These are phyloP conservation scores for Sebastes aleutianus DNA, from an alignment of 2,797 vertebrate species.

Conservation along the genomic window DNA sequence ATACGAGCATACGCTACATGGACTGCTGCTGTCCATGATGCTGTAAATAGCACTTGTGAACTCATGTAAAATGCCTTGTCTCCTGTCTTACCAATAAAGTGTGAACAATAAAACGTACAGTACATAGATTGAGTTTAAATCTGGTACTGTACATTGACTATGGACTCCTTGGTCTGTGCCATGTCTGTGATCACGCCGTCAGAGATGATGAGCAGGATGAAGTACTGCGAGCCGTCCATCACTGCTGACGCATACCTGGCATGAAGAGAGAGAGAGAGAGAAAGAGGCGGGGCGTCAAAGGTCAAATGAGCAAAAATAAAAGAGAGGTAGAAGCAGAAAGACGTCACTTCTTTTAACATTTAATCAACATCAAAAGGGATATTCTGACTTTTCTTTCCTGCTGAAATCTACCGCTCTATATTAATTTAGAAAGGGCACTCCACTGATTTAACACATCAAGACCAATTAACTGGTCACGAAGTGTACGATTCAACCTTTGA, in stretches of 20 bases:
- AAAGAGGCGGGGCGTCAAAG: background rate
- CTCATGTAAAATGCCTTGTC: background rate
- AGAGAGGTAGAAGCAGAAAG: background rate
- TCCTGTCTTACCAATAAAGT: background rate
- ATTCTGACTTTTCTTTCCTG: background rate
- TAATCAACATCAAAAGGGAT: background rate
- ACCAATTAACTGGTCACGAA: background rate
- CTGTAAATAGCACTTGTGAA: background rate
- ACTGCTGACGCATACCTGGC: conserved; percentile 93
- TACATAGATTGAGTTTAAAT: background rate
- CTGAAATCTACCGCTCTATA: background rate
- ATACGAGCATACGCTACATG: background rate
- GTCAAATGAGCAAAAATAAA: background rate
- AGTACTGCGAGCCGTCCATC: conserved; percentile 97
- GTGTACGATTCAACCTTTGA: background rate
- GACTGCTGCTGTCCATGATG: background rate
- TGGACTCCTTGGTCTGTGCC: conserved; percentile 98
- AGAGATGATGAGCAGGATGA: conserved; percentile 97
- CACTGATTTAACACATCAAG: background rate
- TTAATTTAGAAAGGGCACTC: background rate
- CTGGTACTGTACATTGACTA: conserved; percentile 88
- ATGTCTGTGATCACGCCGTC: conserved; percentile 99
- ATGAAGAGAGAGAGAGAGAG: background rate
- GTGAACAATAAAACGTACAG: background rate
- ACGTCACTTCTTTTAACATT: background rate